Percentiles rank a stretch among this genome's conserved stretches.
phyloP scores from a whole-genome alignment of 2,797 vertebrate species.

The Coreius guichenoti region DNA sequence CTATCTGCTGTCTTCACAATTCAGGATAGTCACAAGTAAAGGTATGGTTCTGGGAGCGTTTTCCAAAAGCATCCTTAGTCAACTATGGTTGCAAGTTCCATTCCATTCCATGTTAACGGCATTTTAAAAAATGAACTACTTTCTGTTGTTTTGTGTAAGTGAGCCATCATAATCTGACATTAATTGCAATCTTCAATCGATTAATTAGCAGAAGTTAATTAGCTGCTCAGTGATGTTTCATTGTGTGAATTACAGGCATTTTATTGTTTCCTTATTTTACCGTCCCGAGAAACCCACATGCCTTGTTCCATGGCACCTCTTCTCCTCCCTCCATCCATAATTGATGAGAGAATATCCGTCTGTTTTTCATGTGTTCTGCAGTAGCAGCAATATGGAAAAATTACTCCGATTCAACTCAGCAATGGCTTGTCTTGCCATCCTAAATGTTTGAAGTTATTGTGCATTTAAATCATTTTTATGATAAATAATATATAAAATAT shows the following conservation, averaged over 20 bases:
- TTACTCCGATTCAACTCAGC: background rate
- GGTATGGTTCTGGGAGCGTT: background rate
- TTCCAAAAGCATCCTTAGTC: background rate
- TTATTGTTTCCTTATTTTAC: background rate
- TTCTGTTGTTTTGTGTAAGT: too few relatives aligned
- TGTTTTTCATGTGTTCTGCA: conserved; percentile 24
- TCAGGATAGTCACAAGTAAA: background rate
- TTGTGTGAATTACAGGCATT: conserved; percentile 5
- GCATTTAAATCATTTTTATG: background rate
- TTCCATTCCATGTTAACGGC: too few relatives aligned
- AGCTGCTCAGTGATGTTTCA: background rate
- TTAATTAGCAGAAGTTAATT: background rate
- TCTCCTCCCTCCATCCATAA: conserved; percentile 38
- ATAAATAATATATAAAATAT: background rate
- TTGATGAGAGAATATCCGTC: conserved; percentile 36
- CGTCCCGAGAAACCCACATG: background rate
- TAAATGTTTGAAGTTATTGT: background rate
- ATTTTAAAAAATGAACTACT: too few relatives aligned
- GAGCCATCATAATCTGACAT: background rate
- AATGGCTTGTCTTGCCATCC: background rate
- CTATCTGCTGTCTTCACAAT: background rate
- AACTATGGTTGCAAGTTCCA: background rate
- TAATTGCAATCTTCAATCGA: background rate
- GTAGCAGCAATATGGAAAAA: background rate
- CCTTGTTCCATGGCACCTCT: conserved; percentile 29